Evolutionary conservation across 2,797 vertebrate genomes (phyloP).

Genomic region (Eulemur mongoz): DNA sequence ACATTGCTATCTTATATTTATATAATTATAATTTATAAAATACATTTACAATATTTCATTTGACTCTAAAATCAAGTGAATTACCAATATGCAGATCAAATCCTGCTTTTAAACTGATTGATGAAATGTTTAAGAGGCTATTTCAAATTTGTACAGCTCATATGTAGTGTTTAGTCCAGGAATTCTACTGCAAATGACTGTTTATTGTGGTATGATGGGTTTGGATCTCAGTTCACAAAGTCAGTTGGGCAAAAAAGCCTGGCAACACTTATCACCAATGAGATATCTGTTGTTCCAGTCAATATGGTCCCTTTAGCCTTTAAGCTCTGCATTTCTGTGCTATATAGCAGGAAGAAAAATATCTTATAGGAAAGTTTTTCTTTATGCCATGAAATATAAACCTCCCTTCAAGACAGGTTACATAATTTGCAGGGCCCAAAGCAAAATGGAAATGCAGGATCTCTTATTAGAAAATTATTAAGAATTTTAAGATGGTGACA

Average conservation of each 20-base stretch:
- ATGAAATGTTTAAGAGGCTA: slow-evolving; percentile 3
- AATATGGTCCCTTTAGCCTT: not conserved
- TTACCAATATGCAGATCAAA: slow-evolving; percentile 1
- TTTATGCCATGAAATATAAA: not conserved
- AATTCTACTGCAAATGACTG: not conserved
- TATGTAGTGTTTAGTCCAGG: not conserved
- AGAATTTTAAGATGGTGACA: not conserved
- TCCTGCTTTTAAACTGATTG: not conserved
- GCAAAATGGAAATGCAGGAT: not conserved
- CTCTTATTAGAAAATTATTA: not conserved
- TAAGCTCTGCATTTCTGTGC: not conserved
- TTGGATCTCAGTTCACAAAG: slow-evolving; percentile 17
- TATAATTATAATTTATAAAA: slow-evolving; percentile 28
- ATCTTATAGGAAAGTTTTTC: not conserved
- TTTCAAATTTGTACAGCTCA: not conserved
- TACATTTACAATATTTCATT: slow-evolving; percentile 26
- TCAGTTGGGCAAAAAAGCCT: not conserved
- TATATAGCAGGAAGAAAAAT: not conserved
- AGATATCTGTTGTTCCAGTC: not conserved
- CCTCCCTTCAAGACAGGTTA: not conserved
- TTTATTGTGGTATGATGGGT: not conserved
- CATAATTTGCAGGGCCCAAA: not conserved
- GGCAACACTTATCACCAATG: not conserved
- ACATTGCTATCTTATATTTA: not conserved
- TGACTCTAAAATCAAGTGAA: not conserved